phyloP scores from a whole-genome alignment of 1,140 invertebrate genomes.

The Hyposmocoma kahamanoa region DNA sequence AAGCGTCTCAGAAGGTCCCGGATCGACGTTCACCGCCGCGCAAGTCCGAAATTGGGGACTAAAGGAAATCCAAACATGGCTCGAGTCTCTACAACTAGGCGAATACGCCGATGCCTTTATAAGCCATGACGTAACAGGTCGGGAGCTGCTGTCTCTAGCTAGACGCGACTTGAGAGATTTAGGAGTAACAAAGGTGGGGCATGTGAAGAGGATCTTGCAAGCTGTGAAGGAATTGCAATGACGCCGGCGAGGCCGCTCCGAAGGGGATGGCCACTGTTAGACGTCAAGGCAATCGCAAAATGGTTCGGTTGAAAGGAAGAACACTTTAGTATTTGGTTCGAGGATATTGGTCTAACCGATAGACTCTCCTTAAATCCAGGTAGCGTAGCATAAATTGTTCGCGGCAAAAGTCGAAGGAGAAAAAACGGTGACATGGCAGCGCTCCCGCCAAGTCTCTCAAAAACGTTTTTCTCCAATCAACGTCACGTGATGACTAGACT shows the following conservation, averaged over 20 bases:
- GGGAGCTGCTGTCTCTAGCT: slow-evolving; percentile 90
- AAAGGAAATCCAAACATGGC: slow-evolving; percentile 86
- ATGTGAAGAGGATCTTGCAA: slow-evolving; percentile 94
- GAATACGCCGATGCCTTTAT: slow-evolving; percentile 92
- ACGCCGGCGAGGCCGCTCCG: slow-evolving; percentile 60
- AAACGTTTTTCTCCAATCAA: neutral
- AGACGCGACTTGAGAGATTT: slow-evolving; percentile 91
- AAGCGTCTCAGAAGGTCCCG: slow-evolving; percentile 63
- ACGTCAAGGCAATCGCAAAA: neutral
- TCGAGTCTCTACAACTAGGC: slow-evolving; percentile 88
- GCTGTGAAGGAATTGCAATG: slow-evolving; percentile 89
- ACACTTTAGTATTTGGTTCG: neutral
- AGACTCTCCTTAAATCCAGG: neutral
- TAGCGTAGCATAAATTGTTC: neutral
- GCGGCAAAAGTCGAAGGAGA: neutral
- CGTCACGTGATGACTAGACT: no score
- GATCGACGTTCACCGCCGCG: slow-evolving; percentile 20
- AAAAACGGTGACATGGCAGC: neutral
- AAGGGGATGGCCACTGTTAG: slow-evolving; percentile 51
- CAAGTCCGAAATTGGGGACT: slow-evolving; percentile 78
- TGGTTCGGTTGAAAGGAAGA: neutral
- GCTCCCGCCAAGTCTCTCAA: neutral
- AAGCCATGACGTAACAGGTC: slow-evolving; percentile 92
- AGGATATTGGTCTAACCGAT: neutral
- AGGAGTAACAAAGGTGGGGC: slow-evolving; percentile 94